These are phyloP conservation scores for Nautilus pompilius DNA, from an alignment of 1,140 invertebrate species.

Conservation along the genomic window DNA sequence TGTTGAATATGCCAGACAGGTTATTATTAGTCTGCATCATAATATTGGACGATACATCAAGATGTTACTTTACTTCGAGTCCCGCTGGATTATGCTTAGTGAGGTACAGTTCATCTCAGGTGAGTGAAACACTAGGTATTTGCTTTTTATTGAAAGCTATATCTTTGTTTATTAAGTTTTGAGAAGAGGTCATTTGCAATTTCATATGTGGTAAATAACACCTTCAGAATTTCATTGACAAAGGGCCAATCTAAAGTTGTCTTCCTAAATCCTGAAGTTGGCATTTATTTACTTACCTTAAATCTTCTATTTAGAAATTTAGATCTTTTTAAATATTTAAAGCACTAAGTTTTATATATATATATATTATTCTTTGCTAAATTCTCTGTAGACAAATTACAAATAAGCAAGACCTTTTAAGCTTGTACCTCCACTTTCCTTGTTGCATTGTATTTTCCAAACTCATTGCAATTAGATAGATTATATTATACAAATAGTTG, in stretches of 20 bases:
- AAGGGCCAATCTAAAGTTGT: background rate
- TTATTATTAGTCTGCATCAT: constrained; percentile 80
- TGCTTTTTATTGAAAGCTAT: too few species aligned
- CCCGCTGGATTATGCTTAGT: constrained; percentile 85
- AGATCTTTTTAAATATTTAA: background rate
- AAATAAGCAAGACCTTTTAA: too few species aligned
- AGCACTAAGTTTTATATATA: too few species aligned
- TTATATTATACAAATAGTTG: too few species aligned
- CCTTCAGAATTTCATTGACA: background rate
- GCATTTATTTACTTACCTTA: background rate
- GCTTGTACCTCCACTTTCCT: too few species aligned
- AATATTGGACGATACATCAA: constrained; percentile 79
- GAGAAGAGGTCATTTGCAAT: background rate
- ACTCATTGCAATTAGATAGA: too few species aligned
- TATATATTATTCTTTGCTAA: too few species aligned
- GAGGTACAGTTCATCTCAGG: constrained; percentile 65
- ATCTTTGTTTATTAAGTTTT: too few species aligned
- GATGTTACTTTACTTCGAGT: constrained; percentile 75
- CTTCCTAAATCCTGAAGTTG: background rate
- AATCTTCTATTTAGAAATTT: background rate
- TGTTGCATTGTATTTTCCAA: too few species aligned
- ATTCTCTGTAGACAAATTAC: too few species aligned
- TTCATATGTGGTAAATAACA: background rate
- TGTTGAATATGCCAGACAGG: constrained; percentile 77
- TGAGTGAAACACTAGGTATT: constrained; percentile 22